Conservation (phyloP, 1,140 invertebrate genomes). For the Paraescarpia echinospica region DNA sequence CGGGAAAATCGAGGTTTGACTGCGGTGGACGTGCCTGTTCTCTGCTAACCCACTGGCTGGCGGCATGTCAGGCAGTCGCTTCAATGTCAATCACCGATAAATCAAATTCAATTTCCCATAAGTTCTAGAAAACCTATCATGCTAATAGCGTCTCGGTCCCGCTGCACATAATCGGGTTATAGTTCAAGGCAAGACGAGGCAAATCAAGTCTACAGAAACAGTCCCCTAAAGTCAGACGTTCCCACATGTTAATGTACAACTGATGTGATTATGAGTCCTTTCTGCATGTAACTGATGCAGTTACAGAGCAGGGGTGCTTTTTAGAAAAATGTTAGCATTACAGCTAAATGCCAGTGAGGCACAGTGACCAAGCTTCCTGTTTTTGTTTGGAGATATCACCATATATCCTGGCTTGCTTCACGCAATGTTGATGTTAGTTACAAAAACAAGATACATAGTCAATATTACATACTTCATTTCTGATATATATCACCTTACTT, state of each 20-base stretch:
- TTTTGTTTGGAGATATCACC: background rate
- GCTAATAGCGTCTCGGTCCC: background rate
- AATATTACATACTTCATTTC: background rate
- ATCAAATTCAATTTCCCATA: conserved; percentile 1
- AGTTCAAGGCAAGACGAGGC: background rate
- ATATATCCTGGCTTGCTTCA: background rate
- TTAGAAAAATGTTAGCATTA: background rate
- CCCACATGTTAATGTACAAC: background rate
- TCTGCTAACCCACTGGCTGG: background rate
- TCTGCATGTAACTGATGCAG: background rate
- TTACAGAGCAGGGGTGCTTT: background rate
- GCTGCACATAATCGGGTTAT: background rate
- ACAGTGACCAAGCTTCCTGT: background rate
- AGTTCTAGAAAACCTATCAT: conserved; percentile 5
- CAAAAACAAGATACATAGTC: background rate
- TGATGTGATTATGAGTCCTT: background rate
- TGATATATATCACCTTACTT: background rate
- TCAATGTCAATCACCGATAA: background rate
- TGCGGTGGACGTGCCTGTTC: background rate
- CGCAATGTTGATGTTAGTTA: background rate
- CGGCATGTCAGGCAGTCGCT: background rate
- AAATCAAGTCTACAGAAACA: background rate
- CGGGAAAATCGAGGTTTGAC: background rate
- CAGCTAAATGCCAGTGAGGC: background rate
- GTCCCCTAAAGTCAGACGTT: background rate